These are phyloP conservation scores for Dufourea novaeangliae DNA, from an alignment of 1,140 invertebrate genomes.

Conservation along the genomic window DNA sequence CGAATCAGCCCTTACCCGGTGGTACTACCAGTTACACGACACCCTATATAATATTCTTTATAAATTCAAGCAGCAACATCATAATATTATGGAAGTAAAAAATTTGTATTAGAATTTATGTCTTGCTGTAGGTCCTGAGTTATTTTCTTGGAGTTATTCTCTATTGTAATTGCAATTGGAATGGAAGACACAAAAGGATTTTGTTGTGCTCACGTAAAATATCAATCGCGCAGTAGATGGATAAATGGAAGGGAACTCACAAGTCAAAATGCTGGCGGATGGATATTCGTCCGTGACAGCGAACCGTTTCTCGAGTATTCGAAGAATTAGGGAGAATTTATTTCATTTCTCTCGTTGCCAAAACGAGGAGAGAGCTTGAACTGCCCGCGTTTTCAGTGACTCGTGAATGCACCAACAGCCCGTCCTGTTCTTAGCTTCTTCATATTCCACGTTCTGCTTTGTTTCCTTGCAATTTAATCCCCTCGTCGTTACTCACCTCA, in stretches of 20 bases:
- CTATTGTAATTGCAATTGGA: slow-evolving; percentile 7
- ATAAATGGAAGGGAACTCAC: neutral
- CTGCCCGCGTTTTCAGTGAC: slow-evolving; percentile 10
- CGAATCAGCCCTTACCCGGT: no score
- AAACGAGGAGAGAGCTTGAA: neutral
- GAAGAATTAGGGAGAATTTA: slow-evolving; percentile 51
- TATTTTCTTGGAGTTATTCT: no score
- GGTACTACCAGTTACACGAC: no score
- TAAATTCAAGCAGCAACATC: no score
- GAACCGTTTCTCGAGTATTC: slow-evolving; percentile 5
- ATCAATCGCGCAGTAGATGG: neutral
- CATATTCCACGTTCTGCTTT: slow-evolving; percentile 4
- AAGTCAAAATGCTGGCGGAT: neutral
- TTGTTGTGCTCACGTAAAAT: neutral
- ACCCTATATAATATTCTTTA: no score
- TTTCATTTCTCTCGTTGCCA: slow-evolving; percentile 26
- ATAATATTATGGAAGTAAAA: no score
- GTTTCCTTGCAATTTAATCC: slow-evolving; percentile 52
- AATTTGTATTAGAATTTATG: no score
- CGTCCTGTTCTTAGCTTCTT: slow-evolving; percentile 7
- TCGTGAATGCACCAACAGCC: slow-evolving; percentile 39
- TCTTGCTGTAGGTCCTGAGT: no score
- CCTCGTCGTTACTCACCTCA: slow-evolving; percentile 25
- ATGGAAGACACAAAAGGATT: neutral
- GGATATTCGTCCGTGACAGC: slow-evolving; percentile 2